phyloP scores from a whole-genome alignment of 2,888 invertebrate genomes.

The Ormyrus pomaceus region DNA sequence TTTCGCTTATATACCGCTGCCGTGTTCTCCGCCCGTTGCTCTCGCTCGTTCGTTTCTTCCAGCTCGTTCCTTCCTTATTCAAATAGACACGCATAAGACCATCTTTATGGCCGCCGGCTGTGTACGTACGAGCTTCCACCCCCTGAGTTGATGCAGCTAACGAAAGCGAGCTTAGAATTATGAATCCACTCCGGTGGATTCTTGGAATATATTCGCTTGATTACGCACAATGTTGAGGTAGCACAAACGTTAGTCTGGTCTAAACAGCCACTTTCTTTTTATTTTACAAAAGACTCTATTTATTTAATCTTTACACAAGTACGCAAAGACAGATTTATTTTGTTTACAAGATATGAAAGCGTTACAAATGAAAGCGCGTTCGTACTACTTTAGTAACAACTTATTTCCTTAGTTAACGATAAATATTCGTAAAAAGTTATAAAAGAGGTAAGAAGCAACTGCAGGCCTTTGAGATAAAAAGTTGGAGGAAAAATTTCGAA shows the following conservation, averaged over 20 bases:
- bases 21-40: slow-evolving; percentile 50
- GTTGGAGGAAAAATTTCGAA: slow-evolving; percentile 36
- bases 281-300: no score
- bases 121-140: slow-evolving; percentile 32
- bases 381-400: no score
- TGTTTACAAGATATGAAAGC: no score
- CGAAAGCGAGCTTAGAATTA: slow-evolving; percentile 22
- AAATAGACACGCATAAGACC: slow-evolving; percentile 60
- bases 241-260: no score
- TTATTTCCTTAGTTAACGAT: not conserved
- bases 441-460: slow-evolving; percentile 5
- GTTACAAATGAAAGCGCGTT: no score
- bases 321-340: no score
- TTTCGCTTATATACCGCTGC: slow-evolving; percentile 45
- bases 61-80: slow-evolving; percentile 37
- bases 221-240: no score
- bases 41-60: slow-evolving; percentile 48
- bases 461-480: slow-evolving; percentile 44
- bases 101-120: slow-evolving; percentile 66
- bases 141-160: not conserved
- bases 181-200: slow-evolving; percentile 11
- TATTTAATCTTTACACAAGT: no score
- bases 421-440: not conserved
- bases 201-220: no score
- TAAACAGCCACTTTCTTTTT: no score